Percentiles rank a stretch among this genome's conserved stretches.
Conservation (phyloP, 2,797 vertebrate species). For the Sylvia borin region DNA sequence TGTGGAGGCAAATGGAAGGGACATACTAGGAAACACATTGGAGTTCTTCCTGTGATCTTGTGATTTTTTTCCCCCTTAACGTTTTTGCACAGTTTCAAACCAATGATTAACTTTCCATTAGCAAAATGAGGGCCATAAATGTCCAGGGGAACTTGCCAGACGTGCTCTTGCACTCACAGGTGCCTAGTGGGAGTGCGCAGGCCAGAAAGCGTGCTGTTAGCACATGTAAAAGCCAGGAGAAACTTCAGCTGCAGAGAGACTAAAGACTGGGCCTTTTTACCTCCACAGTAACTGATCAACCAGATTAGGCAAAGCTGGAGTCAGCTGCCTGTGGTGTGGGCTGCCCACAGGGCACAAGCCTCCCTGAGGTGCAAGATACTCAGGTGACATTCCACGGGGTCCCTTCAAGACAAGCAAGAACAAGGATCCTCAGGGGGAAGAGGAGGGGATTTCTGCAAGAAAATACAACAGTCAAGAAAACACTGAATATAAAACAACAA, state of each 20-base stretch:
- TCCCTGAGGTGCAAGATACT: neutral
- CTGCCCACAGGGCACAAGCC: neutral
- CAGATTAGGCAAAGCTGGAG: neutral
- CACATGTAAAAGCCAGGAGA: neutral
- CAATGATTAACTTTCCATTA: conserved; percentile 50
- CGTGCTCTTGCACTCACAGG: neutral
- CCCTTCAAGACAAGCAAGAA: neutral
- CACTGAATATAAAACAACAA: neutral
- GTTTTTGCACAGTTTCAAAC: conserved; percentile 29
- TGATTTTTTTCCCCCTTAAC: conserved; percentile 15
- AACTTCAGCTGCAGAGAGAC: neutral
- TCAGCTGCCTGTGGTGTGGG: neutral
- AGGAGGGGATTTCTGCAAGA: neutral
- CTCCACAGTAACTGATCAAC: neutral
- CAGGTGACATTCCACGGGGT: rapidly evolving
- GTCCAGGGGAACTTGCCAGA: rapidly evolving
- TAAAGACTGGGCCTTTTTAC: neutral
- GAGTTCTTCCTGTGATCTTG: conserved; percentile 30
- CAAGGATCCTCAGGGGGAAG: neutral
- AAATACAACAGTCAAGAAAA: neutral
- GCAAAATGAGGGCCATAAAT: neutral
- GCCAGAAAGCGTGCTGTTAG: neutral
- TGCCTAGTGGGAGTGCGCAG: rapidly evolving
- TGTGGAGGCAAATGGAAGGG: neutral
- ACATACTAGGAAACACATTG: neutral